phyloP scores from a whole-genome alignment of 2,797 vertebrate species.

The Furcifer pardalis region DNA sequence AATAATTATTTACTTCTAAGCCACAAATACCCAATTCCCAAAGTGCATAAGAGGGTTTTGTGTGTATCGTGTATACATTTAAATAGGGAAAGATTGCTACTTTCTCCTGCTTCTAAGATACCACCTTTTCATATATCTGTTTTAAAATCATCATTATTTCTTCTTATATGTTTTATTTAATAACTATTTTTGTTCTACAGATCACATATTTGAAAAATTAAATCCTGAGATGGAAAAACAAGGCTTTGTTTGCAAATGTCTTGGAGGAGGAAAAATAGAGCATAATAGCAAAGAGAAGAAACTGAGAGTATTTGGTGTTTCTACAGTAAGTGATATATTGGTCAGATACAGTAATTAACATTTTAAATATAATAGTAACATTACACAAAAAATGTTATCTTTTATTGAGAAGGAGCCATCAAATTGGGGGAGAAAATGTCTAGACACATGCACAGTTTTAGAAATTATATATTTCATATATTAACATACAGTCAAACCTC shows the following conservation, averaged over 20 bases:
- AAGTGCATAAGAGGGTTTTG: neutral
- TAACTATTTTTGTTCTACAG: slow-evolving; percentile 69
- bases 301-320: slow-evolving; percentile 87
- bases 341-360: too few relatives aligned
- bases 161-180: neutral
- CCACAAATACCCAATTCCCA: neutral
- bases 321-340: slow-evolving; percentile 80
- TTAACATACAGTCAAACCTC: too few relatives aligned
- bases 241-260: slow-evolving; percentile 86
- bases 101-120: neutral
- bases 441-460: neutral
- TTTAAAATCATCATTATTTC: neutral
- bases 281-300: slow-evolving; percentile 87
- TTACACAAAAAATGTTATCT: neutral
- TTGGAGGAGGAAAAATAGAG: slow-evolving; percentile 91
- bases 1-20: neutral
- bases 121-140: neutral
- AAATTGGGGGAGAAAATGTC: neutral
- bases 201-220: slow-evolving; percentile 91
- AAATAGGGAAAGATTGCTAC: neutral
- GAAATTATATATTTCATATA: neutral
- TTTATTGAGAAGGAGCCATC: neutral
- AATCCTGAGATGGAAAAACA: slow-evolving; percentile 83
- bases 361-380: too few relatives aligned
- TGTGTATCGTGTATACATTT: neutral